These are phyloP conservation scores for Arenicola marina DNA, from an alignment of 2,888 invertebrate genomes.

Conservation along the genomic window DNA sequence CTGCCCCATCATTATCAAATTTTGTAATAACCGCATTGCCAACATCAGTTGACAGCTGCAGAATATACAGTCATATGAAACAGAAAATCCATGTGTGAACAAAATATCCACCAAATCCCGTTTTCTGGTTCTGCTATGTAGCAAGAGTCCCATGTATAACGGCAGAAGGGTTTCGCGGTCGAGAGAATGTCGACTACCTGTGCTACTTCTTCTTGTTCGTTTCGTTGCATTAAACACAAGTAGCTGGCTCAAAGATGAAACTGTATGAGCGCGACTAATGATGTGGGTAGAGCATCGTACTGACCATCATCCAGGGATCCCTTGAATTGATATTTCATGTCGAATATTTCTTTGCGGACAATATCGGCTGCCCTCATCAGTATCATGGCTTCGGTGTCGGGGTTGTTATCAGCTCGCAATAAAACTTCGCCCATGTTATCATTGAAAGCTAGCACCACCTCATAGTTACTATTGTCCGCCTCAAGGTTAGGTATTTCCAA, in stretches of 20 bases:
- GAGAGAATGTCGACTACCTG: background rate
- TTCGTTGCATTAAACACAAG: background rate
- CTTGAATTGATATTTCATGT: background rate
- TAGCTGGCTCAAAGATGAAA: background rate
- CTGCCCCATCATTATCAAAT: background rate
- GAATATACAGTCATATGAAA: background rate
- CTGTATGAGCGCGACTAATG: background rate
- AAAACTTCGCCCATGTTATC: too few relatives aligned
- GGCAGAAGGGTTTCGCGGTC: background rate
- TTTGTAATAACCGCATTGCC: background rate
- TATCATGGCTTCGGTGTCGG: background rate
- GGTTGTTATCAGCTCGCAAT: background rate
- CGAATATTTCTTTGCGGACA: background rate
- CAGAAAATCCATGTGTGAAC: background rate
- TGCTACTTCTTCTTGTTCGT: background rate
- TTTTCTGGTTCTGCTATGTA: constrained; percentile 1
- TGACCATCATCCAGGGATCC: constrained; percentile 6
- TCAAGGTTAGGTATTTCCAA: too few relatives aligned
- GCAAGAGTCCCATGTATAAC: background rate
- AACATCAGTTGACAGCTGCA: background rate
- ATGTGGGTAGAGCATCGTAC: background rate
- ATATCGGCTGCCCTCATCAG: constrained; percentile 1
- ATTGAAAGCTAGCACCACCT: too few relatives aligned
- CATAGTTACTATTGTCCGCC: too few relatives aligned
- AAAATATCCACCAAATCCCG: background rate